A percentile compares a stretch with the other conserved stretches of the same genome.
phyloP scores from a whole-genome alignment of 2,797 vertebrate species.

The Paedocypris micromegethes region DNA sequence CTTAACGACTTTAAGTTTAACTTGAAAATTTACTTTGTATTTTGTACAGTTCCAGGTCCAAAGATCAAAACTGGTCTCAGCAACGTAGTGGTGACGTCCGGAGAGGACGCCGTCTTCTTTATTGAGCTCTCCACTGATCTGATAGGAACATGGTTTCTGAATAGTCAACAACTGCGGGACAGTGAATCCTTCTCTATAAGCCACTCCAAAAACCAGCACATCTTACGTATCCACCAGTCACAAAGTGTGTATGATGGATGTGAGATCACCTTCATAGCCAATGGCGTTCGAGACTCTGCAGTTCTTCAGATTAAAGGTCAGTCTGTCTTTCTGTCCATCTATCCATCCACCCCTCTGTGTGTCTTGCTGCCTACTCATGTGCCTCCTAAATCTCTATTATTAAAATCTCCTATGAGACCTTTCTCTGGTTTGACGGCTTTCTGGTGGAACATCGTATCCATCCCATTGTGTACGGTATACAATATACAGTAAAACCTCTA shows the following conservation, averaged over 20 bases:
- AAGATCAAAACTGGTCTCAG: constrained; percentile 70
- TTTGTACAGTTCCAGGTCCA: constrained; percentile 75
- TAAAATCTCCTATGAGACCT: too few relatives aligned
- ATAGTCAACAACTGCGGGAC: constrained; percentile 67
- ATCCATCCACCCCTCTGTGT: too few relatives aligned
- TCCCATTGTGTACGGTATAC: too few relatives aligned
- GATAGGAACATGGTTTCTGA: constrained; percentile 82
- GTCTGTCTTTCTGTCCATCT: constrained; percentile 30
- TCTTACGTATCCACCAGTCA: constrained; percentile 63
- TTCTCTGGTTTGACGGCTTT: too few relatives aligned
- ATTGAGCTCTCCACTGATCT: constrained; percentile 76
- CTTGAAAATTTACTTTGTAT: too few relatives aligned
- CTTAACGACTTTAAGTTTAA: too few relatives aligned
- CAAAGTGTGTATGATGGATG: constrained; percentile 61
- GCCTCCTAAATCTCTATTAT: too few relatives aligned
- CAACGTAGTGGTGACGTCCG: constrained; percentile 61
- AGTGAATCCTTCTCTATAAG: constrained; percentile 57
- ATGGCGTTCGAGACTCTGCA: constrained; percentile 74
- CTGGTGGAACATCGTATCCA: too few relatives aligned
- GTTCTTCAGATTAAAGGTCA: constrained; percentile 72
- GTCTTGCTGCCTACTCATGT: too few relatives aligned
- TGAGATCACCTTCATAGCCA: constrained; percentile 79
- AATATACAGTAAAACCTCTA: too few relatives aligned
- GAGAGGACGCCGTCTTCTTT: constrained; percentile 76
- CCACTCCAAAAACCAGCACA: constrained; percentile 67